Base-by-base conservation (phyloP, 2,888 invertebrate genomes). In the Blastobasis lacticolella region DNA sequence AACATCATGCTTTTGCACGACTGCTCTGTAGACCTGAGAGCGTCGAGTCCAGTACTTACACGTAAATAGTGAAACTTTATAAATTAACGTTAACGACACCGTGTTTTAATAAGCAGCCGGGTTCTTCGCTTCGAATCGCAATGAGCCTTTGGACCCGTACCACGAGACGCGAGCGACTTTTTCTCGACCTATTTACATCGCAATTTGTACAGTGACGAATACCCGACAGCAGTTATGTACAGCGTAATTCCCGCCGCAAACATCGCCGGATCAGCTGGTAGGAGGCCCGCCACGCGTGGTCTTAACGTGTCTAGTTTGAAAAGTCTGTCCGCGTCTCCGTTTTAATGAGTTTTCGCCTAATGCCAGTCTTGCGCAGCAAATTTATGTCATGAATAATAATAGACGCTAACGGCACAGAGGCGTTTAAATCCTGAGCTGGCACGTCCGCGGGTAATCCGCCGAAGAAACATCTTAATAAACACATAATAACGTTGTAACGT, bases 271-370 rank as follows among this genome's bases (percentile, higher is more conserved):
- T 42, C 42, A 5, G 42, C 10, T 5, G 9, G 42, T 8, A 9
- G 42, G 6, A 65, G 69, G 71, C 70, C 73, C 69, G 78, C 80
- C 85, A 85, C 86, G 85, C 85, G 83, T 86, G 85, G 83, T 80
- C 85, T 85, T 86, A 85, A 84, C 85, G 85, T 76, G 81, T 86
- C 84, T 83, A 81, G 79, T 86, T 86, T 86, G 84, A 82, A 85
- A 85, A 87, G 83, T 85, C 86, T 80, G 78, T 69, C 75, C 83
- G 82, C 85, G 85, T 85, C 81, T 78, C 74, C 64, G 78, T 84
- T 86, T 86, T 87, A 88, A 87, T 88, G 86, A 87, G 86, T 87
- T 87, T 86, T 82, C 84, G 78, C 78, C 81, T 85, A 86, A 85
- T 83, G 78, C 83, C 80, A 81, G 78, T 81, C 78, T 76, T 75